phyloP scores from a whole-genome alignment of 2,797 vertebrate species.

The Cynodonichthys magdalenae region DNA sequence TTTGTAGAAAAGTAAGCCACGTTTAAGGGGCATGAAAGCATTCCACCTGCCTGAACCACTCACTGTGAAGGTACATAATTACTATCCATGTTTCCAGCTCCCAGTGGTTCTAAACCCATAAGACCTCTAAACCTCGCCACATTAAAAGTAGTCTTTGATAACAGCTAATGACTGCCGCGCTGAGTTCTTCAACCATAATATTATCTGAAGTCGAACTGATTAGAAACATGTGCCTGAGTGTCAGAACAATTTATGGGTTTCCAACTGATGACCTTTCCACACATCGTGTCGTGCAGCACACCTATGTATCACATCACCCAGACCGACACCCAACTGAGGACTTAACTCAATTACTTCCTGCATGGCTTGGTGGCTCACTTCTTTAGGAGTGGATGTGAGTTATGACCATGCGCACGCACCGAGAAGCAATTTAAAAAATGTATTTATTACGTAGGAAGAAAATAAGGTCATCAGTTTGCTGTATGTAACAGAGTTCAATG shows the following conservation, averaged over 20 bases:
- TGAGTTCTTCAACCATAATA: conserved; percentile 66
- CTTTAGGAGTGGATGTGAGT: conserved; percentile 1
- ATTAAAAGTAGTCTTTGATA: conserved; percentile 62
- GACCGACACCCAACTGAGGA: conserved; percentile 32
- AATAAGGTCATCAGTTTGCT: not conserved
- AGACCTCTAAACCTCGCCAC: conserved; percentile 31
- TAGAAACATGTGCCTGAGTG: conserved; percentile 70
- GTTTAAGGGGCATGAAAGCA: conserved; percentile 33
- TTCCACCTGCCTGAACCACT: conserved; percentile 59
- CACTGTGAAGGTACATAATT: conserved; percentile 55
- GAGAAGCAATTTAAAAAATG: not conserved
- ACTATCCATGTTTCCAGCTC: conserved; percentile 51
- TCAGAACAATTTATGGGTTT: conserved; percentile 64
- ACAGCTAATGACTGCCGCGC: conserved; percentile 57
- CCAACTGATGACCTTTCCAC: conserved; percentile 61
- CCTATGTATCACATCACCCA: conserved; percentile 36
- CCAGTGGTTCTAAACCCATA: conserved; percentile 49
- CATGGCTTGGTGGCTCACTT: conserved; percentile 8
- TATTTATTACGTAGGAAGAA: not conserved
- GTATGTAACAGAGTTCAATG: not conserved
- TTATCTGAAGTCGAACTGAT: conserved; percentile 69
- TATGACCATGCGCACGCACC: not conserved
- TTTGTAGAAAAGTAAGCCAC: conserved; percentile 34
- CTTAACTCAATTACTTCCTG: conserved; percentile 26
- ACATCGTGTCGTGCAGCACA: conserved; percentile 16